Evolutionary conservation across 2,113 vertebrate genomes (phyloP).

Genomic region (Trinectes maculatus): DNA sequence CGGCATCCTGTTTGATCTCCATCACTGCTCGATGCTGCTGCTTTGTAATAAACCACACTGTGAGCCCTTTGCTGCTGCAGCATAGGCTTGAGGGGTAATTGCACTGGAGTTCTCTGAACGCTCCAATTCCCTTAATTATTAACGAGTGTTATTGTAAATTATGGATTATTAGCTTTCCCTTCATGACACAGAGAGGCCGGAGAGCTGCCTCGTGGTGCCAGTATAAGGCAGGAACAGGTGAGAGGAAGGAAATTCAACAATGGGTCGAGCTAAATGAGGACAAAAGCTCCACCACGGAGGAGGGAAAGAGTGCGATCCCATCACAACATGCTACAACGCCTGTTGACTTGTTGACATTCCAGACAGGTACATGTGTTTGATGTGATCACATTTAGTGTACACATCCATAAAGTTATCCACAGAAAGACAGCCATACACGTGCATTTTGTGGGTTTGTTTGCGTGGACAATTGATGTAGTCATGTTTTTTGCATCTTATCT

Average conservation of each 20-base stretch:
- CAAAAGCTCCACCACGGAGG: background rate
- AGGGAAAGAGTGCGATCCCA: too few relatives aligned
- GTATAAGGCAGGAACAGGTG: constrained; percentile 27
- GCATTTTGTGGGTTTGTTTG: too few relatives aligned
- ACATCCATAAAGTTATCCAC: too few relatives aligned
- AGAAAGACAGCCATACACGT: too few relatives aligned
- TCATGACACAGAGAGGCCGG: constrained; percentile 6
- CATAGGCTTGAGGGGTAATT: constrained; percentile 62
- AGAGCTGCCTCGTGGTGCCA: constrained; percentile 1
- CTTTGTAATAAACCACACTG: constrained; percentile 47
- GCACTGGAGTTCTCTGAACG: constrained; percentile 62
- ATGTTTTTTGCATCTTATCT: too few relatives aligned
- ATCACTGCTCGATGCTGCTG: constrained; percentile 5
- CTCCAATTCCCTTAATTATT: constrained; percentile 76
- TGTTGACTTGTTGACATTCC: too few relatives aligned
- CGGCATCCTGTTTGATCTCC: constrained; percentile 6
- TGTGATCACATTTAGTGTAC: too few relatives aligned
- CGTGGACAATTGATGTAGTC: too few relatives aligned
- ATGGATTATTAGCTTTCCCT: constrained; percentile 73
- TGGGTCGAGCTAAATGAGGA: constrained; percentile 25
- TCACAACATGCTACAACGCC: too few relatives aligned
- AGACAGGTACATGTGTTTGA: too few relatives aligned
- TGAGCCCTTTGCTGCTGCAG: constrained; percentile 29
- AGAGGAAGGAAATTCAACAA: background rate
- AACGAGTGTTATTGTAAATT: constrained; percentile 76